Evolutionary conservation across 2,797 vertebrate genomes (phyloP).

Genomic region (Lates japonicus): DNA sequence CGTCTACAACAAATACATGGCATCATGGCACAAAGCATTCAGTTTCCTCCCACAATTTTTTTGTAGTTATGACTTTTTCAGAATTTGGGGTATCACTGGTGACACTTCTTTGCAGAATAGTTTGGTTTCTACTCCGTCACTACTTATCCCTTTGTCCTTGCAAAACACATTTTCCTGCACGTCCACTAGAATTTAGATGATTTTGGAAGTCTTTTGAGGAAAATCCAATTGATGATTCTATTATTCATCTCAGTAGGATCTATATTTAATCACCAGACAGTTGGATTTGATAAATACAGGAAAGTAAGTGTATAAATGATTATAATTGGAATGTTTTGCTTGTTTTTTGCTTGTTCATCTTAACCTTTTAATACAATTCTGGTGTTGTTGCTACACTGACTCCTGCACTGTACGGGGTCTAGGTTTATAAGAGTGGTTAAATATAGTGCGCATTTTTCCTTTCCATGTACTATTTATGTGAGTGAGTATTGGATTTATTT

Average conservation of each 20-base stretch:
- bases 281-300: neutral
- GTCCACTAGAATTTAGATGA: neutral
- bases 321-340: neutral
- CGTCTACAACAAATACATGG: too few relatives aligned
- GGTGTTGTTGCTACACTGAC: neutral
- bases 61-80: neutral
- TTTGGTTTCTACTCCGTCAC: neutral
- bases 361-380: slow-evolving; percentile 2
- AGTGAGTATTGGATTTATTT: slow-evolving; percentile 29
- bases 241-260: neutral
- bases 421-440: neutral
- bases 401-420: neutral
- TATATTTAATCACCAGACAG: slow-evolving; percentile 14
- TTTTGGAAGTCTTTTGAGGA: neutral
- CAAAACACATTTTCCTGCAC: neutral
- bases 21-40: too few relatives aligned
- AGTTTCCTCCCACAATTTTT: neutral
- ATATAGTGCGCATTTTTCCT: slow-evolving; percentile 1
- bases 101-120: neutral
- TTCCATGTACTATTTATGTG: neutral
- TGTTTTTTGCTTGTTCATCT: neutral
- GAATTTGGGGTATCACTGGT: neutral
- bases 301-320: neutral
- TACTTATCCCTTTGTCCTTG: neutral
- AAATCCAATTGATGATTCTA: neutral